Percentiles rank a stretch among this genome's conserved stretches.
Conservation (phyloP, 1,140 invertebrate species). For the Harpegnathos saltator region DNA sequence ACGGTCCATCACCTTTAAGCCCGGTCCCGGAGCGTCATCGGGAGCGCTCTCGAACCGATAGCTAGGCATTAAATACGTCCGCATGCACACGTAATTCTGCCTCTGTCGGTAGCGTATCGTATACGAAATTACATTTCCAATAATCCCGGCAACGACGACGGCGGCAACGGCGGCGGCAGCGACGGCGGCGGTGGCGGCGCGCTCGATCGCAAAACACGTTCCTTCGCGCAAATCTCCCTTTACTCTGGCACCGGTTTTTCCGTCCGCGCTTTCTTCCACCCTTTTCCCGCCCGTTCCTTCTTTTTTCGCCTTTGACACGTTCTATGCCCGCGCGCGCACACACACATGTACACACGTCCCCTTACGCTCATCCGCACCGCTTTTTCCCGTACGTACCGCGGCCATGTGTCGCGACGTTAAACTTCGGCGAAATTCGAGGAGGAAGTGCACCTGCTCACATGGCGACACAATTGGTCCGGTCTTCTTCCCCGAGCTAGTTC, state of each 20-base stretch:
- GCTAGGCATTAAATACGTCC: conserved; percentile 59
- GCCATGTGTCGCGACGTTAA: conserved; percentile 52
- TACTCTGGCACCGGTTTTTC: background rate
- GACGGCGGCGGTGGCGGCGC: conserved; percentile 8
- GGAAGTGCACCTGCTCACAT: conserved; percentile 40
- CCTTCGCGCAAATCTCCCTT: conserved; percentile 51
- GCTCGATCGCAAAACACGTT: conserved; percentile 54
- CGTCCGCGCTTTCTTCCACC: conserved; percentile 15
- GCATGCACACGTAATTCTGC: conserved; percentile 60
- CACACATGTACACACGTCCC: background rate
- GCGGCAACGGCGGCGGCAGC: background rate
- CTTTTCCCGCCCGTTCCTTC: background rate
- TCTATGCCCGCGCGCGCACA: background rate
- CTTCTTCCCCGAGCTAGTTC: background rate
- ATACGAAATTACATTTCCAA: conserved; percentile 72
- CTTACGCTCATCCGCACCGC: conserved; percentile 41
- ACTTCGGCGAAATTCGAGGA: conserved; percentile 41
- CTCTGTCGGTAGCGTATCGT: conserved; percentile 58
- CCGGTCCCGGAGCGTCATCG: conserved; percentile 31
- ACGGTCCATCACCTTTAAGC: conserved; percentile 60
- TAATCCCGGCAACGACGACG: conserved; percentile 66
- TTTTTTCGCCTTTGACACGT: conserved; percentile 56
- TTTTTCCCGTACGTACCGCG: conserved; percentile 18
- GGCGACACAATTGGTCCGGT: conserved; percentile 13
- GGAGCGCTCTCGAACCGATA: conserved; percentile 47